Evolutionary conservation across 1,140 invertebrate species (phyloP), one percentile per base, ranked within the genome.

Genomic region (Pogonus chalceus): DNA sequence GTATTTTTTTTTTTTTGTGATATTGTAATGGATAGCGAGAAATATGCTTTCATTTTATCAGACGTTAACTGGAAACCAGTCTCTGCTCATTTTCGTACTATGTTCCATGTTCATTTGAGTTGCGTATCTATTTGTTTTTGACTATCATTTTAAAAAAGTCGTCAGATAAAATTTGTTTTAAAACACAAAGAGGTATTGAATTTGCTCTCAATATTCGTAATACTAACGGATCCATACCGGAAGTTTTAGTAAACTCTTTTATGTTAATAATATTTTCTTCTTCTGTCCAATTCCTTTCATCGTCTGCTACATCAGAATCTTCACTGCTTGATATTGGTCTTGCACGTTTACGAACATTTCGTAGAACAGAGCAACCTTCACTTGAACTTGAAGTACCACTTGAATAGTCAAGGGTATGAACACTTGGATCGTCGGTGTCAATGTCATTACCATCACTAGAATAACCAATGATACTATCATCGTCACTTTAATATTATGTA

Each of bases 71-170:
- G 51, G 35, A 52, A 7, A 52, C 51, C 51, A 39, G 14, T 52
- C 31, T 23, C 21, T 20, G 7, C 22, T 52, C 51, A 52, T 52
- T 52, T 54, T 54, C 52, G 52, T 48, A 49, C 31, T 18, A 18
- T 54, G 1, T 37, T 39, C 47, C 47, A 49, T 54, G 20, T 24
- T 49, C 53, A 49, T 54, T 54, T 49, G 53, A 21, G 47, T 31
- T 54, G 26, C 31, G 37, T 54, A 54, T 54, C 47, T 49, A 54
- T 54, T 49, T 21, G 47, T 54, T 54, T 54, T 46, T 50, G 23
- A 53, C 52, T 52, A 54, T 49, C 4, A 54, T 54, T 49, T 54
- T 3, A 23, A 49, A 49, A 50, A 54, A 37, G 20, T 49, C 51
- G 21, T 37, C 31, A 23, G 4, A 52, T 52, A 52, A 39, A 7